phyloP scores from a whole-genome alignment of 1,140 invertebrate genomes.

The Aphis craccivora region DNA sequence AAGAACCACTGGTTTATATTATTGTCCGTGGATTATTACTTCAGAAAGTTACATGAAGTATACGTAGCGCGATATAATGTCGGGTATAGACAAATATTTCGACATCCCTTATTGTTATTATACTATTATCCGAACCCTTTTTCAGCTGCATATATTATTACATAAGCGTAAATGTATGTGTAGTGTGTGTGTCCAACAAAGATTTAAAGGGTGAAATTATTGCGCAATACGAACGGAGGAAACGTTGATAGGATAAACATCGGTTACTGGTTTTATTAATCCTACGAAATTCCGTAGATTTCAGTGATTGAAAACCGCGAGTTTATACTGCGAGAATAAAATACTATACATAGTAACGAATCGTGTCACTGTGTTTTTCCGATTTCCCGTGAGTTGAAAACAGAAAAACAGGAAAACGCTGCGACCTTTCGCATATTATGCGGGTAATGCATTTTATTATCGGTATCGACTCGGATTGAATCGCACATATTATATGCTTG shows the following conservation, averaged over 20 bases:
- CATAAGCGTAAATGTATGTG: neutral
- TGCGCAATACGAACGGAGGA: neutral
- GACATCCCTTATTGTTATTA: neutral
- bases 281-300: neutral
- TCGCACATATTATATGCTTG: too few relatives aligned
- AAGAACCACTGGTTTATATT: too few relatives aligned
- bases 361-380: neutral
- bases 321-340: neutral
- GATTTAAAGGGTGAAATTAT: neutral
- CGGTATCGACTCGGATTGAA: neutral
- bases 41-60: neutral
- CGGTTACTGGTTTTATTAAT: neutral
- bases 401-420: too few relatives aligned
- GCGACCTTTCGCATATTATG: neutral
- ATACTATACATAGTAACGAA: neutral
- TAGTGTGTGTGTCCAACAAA: neutral
- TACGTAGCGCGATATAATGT: neutral
- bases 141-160: constrained; percentile 15
- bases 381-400: too few relatives aligned
- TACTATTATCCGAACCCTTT: neutral
- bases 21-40: neutral
- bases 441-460: neutral
- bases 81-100: neutral
- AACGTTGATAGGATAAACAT: neutral
- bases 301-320: neutral